phyloP scores from a whole-genome alignment of 2,797 vertebrate species.

The Chanos chanos region DNA sequence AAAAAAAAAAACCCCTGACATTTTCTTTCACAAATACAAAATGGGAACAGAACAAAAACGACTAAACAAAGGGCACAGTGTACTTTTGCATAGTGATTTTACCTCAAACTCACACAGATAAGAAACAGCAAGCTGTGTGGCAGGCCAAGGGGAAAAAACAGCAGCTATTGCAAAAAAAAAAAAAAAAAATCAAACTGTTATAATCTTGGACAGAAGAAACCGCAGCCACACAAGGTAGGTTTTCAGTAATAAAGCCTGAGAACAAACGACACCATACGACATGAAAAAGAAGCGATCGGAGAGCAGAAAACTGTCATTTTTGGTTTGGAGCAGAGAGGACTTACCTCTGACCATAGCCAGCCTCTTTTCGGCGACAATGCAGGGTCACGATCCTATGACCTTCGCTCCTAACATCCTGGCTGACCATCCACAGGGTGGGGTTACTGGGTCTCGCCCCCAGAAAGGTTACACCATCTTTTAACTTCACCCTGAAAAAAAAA shows the following conservation, averaged over 20 bases:
- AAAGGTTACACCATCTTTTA: slow-evolving; percentile 90
- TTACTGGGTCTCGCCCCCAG: slow-evolving; percentile 80
- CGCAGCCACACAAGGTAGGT: neutral
- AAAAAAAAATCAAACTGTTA: no score
- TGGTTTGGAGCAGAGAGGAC: slow-evolving; percentile 19
- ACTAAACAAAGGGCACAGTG: no score
- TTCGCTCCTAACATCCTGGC: slow-evolving; percentile 84
- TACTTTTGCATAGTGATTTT: no score
- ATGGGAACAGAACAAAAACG: no score
- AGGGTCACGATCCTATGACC: slow-evolving; percentile 83
- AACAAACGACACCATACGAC: neutral
- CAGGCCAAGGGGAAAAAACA: no score
- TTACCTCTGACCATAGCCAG: slow-evolving; percentile 79
- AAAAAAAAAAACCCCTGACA: no score
- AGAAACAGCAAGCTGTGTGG: no score
- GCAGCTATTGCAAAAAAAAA: no score
- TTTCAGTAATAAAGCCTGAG: neutral
- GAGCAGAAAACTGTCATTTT: neutral
- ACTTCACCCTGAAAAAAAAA: slow-evolving; percentile 80
- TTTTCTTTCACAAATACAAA: no score
- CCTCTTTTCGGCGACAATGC: slow-evolving; percentile 82
- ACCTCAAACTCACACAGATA: no score
- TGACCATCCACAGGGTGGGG: slow-evolving; percentile 86
- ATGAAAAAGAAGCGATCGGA: neutral
- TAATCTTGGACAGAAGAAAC: neutral